These are phyloP conservation scores for Phalacrocorax pelagicus DNA, from an alignment of 2,113 vertebrate genomes.

Conservation along the genomic window DNA sequence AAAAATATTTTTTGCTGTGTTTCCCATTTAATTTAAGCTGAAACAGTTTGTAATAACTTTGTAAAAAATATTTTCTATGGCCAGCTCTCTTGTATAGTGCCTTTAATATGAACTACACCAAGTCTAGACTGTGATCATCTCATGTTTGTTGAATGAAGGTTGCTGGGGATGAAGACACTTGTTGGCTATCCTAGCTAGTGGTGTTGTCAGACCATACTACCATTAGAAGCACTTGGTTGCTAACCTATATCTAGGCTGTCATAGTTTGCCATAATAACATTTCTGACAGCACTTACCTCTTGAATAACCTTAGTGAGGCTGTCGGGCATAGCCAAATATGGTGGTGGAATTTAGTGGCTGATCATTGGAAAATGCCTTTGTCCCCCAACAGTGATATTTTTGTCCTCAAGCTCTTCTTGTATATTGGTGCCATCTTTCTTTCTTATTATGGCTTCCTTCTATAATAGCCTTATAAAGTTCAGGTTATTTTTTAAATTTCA, in stretches of 20 bases:
- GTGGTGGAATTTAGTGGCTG: neutral
- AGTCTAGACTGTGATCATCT: neutral
- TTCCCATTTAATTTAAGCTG: neutral
- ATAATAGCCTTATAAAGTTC: neutral
- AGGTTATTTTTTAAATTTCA: neutral
- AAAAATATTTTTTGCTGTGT: neutral
- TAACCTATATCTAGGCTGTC: neutral
- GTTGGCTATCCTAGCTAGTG: neutral
- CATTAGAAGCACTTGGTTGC: neutral
- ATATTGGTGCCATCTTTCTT: neutral
- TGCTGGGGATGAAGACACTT: neutral
- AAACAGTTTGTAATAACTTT: neutral
- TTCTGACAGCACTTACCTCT: neutral
- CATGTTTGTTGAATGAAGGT: neutral
- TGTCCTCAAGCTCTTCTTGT: neutral
- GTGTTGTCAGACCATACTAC: neutral
- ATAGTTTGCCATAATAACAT: neutral
- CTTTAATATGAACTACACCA: neutral
- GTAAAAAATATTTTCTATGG: neutral
- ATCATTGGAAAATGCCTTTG: neutral
- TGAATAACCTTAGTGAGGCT: neutral
- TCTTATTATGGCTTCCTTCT: neutral
- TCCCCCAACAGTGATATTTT: neutral
- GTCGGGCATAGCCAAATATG: neutral
- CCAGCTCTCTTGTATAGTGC: neutral